phyloP scores from a whole-genome alignment of 2,888 invertebrate genomes.

The Andrena chrysosceles region DNA sequence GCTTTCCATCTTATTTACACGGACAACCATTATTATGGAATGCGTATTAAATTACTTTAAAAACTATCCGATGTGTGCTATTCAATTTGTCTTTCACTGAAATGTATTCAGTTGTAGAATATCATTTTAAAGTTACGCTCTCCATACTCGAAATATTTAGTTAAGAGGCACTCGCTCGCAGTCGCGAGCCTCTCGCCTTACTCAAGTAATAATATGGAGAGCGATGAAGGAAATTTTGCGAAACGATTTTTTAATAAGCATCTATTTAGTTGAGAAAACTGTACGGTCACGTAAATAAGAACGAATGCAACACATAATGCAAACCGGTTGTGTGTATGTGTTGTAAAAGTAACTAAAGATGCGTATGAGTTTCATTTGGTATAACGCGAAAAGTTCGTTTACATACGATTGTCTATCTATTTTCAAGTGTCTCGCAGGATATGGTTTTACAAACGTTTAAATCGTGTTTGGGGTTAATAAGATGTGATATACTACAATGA shows the following conservation, averaged over 20 bases:
- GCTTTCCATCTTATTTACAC: conserved; percentile 48
- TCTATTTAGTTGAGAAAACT: conserved; percentile 27
- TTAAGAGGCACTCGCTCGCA: conserved; percentile 7
- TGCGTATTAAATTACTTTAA: conserved; percentile 17
- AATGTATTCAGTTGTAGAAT: conserved; percentile 15
- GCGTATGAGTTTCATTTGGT: conserved; percentile 27
- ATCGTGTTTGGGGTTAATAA: conserved; percentile 29
- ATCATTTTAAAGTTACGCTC: conserved; percentile 36
- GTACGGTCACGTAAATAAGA: conserved; percentile 36
- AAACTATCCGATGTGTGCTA: conserved; percentile 12
- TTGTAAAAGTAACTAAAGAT: conserved; percentile 23
- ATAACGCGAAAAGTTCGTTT: conserved; percentile 27
- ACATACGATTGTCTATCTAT: conserved; percentile 33
- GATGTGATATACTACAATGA: conserved; percentile 36
- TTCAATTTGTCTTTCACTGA: conserved; percentile 11
- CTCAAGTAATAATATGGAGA: conserved; percentile 25
- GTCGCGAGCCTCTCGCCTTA: neutral
- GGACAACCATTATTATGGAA: conserved; percentile 11
- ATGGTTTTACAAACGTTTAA: conserved; percentile 45
- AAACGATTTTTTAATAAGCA: conserved; percentile 14
- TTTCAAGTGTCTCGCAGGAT: conserved; percentile 26
- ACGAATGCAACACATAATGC: conserved; percentile 16
- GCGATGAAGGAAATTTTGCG: conserved; percentile 20
- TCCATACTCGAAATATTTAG: conserved; percentile 1
- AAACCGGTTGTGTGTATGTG: conserved; percentile 27